Evolutionary conservation across 2,113 vertebrate species (phyloP).

Genomic region (Heterotilapia buettikoferi): DNA sequence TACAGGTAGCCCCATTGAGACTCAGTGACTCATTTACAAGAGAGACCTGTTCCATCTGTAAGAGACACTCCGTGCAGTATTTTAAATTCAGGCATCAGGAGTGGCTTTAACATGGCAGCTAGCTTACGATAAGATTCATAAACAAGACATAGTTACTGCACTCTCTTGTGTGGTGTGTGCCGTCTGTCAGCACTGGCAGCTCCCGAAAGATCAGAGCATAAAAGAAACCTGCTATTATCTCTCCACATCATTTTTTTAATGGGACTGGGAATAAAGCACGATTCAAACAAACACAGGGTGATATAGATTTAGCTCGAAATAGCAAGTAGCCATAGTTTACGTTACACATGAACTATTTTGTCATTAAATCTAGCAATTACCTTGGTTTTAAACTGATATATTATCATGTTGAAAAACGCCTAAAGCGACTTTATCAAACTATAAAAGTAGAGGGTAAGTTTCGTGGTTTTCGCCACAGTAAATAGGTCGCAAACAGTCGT

Average conservation of each 20-base stretch:
- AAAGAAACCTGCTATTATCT: not conserved
- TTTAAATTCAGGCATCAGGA: not conserved
- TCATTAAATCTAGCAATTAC: not conserved
- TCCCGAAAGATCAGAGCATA: not conserved
- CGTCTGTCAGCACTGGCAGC: not conserved
- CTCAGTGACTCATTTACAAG: not conserved
- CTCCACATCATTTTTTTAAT: not conserved
- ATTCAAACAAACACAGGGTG: not conserved
- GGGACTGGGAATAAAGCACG: not conserved
- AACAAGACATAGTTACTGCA: not conserved
- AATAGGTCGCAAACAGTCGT: constrained; percentile 14
- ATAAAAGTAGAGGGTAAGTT: not conserved
- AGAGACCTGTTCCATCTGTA: not conserved
- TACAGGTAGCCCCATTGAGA: not conserved
- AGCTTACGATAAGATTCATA: not conserved
- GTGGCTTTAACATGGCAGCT: constrained; percentile 25
- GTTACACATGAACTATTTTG: not conserved
- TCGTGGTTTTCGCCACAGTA: not conserved
- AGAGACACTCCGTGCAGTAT: not conserved
- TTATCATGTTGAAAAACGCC: not conserved
- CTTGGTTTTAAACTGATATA: not conserved
- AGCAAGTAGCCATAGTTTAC: not conserved
- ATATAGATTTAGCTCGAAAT: not conserved
- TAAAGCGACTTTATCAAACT: not conserved
- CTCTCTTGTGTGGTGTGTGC: not conserved